A percentile compares a stretch with the other conserved stretches of the same genome.
phyloP scores from a whole-genome alignment of 2,797 vertebrate genomes.

The Argya squamiceps region DNA sequence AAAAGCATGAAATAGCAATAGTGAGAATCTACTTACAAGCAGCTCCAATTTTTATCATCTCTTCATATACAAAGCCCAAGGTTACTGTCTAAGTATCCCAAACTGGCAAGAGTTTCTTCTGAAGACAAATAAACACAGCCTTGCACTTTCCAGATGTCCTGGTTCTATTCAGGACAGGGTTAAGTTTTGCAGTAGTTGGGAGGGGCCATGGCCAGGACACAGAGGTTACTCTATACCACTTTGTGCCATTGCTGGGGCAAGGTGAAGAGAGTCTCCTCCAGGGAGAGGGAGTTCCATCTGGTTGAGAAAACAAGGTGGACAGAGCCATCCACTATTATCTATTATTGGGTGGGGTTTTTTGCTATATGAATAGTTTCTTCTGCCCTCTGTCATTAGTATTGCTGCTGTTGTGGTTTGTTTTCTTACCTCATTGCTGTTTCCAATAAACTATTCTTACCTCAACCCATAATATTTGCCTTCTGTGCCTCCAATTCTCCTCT shows the following conservation, averaged over 20 bases:
- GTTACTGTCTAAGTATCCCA: not conserved
- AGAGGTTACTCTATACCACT: not conserved
- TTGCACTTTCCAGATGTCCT: not conserved
- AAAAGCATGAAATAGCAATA: not conserved
- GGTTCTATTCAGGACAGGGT: too few species aligned
- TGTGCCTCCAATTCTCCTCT: not conserved
- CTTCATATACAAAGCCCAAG: not conserved
- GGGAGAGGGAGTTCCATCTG: not conserved
- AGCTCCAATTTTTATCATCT: not conserved
- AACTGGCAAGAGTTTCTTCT: not conserved
- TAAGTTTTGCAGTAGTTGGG: not conserved
- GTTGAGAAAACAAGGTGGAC: not conserved
- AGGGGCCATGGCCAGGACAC: not conserved
- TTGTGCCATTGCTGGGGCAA: rapidly evolving
- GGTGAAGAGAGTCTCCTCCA: not conserved
- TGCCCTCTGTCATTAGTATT: not conserved
- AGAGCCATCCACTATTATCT: not conserved
- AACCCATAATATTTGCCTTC: not conserved
- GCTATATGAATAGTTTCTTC: not conserved
- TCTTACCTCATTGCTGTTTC: not conserved
- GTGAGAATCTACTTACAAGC: not conserved
- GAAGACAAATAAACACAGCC: not conserved
- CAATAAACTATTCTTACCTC: not conserved
- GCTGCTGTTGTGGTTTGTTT: not conserved
- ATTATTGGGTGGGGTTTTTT: rapidly evolving